Evolutionary conservation across 2,113 vertebrate genomes (phyloP).

Genomic region (Chloropsis hardwickii): DNA sequence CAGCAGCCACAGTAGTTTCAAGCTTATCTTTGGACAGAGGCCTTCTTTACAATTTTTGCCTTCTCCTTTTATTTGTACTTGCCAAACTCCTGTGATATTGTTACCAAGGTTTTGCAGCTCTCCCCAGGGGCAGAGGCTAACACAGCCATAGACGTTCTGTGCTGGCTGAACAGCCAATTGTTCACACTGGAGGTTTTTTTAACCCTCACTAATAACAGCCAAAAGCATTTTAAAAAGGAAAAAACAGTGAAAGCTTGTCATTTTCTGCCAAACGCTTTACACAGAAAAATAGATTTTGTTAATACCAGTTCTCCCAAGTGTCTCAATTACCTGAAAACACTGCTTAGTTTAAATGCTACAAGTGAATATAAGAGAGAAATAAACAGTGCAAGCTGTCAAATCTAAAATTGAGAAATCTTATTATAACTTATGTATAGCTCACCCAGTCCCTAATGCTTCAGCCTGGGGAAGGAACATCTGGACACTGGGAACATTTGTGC

Average conservation of each 20-base stretch:
- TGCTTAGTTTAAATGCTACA: constrained; percentile 3
- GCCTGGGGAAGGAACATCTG: neutral
- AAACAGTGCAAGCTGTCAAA: neutral
- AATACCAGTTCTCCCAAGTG: constrained; percentile 36
- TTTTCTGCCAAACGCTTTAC: constrained; percentile 21
- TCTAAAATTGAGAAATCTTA: neutral
- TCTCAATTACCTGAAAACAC: constrained; percentile 54
- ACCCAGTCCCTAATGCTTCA: neutral
- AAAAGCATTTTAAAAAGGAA: neutral
- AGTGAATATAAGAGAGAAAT: neutral
- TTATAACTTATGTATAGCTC: neutral
- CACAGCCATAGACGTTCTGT: neutral
- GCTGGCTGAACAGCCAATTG: neutral
- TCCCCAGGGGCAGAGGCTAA: neutral
- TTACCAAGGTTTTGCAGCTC: neutral
- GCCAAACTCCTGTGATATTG: neutral
- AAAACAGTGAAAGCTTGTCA: neutral
- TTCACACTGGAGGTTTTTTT: constrained; percentile 2
- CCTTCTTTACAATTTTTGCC: neutral
- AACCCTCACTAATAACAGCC: constrained; percentile 11
- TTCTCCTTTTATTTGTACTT: neutral
- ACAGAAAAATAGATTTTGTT: constrained; percentile 34
- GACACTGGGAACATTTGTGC: neutral
- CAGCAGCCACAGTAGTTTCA: neutral
- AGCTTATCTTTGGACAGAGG: neutral